Evolutionary conservation across 2,888 invertebrate genomes (phyloP), one percentile per base, ranked within the genome.

Genomic region (Gymnosoma rotundatum): DNA sequence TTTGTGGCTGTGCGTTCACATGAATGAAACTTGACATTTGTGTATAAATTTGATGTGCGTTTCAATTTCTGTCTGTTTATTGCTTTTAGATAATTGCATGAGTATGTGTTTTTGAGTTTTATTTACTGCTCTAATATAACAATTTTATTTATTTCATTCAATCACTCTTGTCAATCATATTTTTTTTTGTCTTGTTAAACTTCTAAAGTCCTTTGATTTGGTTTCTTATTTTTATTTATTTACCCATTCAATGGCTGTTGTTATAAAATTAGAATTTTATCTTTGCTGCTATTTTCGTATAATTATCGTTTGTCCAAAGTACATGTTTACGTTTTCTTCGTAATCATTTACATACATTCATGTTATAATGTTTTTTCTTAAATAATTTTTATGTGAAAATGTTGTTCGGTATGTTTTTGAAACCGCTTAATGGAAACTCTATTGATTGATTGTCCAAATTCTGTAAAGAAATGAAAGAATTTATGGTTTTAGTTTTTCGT

Each of bases 361-460:
- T n/a, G n/a, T 61, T 32, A 5, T 36, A 21, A 61, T 25, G 10
- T 61, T 70, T 25, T 32, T 81, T 66, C 32, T 66, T 66, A 60
- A 38, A 16, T 70, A 66, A 76, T 58, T 66, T 32, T 58, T 66
- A 18, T 42, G 63, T 81, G 70, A 78, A 78, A 81, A 78, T 74
- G 70, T 81, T 75, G 69, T 70, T 78, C 66, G 70, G 25, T 50
- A 32, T 72, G 8, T 18, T 25, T 42, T 74, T 84, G 84, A 84
- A 84, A 84, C 84, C 84, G 70, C 54, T 84, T 38, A 74, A 81
- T 81, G 69, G 73, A 84, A 84, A 84, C 84, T 54, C 81, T 70
- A 45, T 25, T 25, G 56, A 70, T 79, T 84, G 84, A 84, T 84
- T 84, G 84, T 84, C 84, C 78, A 66, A 81, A 70, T 84, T 78